A percentile compares a stretch with the other conserved stretches of the same genome.
Conservation (phyloP, 1,140 invertebrate species). For the Piezodorus guildinii region DNA sequence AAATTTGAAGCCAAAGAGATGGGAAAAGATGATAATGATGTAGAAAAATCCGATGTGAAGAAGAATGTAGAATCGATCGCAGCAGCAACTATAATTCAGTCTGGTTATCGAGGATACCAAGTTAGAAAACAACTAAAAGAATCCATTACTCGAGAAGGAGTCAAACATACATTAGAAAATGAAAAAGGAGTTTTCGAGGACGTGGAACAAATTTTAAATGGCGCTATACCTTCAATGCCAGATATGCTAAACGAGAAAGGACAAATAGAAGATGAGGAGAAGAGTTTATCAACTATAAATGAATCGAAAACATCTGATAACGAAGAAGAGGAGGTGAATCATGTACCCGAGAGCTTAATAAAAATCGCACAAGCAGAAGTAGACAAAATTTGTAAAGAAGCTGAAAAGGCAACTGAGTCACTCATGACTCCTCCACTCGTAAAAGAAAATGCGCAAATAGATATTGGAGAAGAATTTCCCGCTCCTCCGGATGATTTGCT, state of each 20-base stretch:
- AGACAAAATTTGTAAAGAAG: slow-evolving; percentile 29
- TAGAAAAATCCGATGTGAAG: not conserved
- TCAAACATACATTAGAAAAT: slow-evolving; percentile 40
- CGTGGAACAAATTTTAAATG: not conserved
- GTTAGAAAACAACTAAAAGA: slow-evolving; percentile 25
- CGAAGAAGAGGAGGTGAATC: not conserved
- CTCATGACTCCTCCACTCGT: slow-evolving; percentile 3
- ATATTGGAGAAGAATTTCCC: slow-evolving; percentile 14
- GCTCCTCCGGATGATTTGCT: slow-evolving; percentile 18
- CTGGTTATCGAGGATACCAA: slow-evolving; percentile 27
- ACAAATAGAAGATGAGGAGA: slow-evolving; percentile 10
- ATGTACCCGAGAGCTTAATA: slow-evolving; percentile 21
- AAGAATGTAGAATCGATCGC: not conserved
- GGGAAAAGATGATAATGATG: not conserved
- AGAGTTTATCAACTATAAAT: slow-evolving; percentile 1
- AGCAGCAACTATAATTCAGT: slow-evolving; percentile 29
- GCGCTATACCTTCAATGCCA: not conserved
- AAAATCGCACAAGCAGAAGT: slow-evolving; percentile 25
- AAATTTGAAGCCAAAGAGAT: not conserved
- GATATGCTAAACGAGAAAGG: slow-evolving; percentile 16
- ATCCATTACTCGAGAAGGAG: not conserved
- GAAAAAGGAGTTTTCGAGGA: slow-evolving; percentile 22
- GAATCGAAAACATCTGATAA: not conserved
- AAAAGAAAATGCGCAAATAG: not conserved
- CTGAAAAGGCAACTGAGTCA: slow-evolving; percentile 22